Base-by-base conservation (phyloP, 2,797 vertebrate genomes). In the Esox lucius region DNA sequence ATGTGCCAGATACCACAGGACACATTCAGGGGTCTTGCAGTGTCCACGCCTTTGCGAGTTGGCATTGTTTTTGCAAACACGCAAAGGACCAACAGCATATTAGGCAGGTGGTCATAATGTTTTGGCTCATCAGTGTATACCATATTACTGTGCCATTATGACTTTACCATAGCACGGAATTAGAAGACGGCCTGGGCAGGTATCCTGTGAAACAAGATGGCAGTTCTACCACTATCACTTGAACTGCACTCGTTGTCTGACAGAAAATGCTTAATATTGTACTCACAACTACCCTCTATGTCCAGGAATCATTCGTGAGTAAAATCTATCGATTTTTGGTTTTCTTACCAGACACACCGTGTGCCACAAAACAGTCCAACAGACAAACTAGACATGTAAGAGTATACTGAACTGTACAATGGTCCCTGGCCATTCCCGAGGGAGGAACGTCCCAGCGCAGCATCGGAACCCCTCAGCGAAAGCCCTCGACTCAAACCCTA, bases 251-350 rank as follows among this genome's bases (percentile, higher is more conserved):
- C 17, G 33, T 39, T 22, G 19, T 39, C 28, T 39, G 19, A 19
- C 53, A 39, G 26, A 70, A 61, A 48, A 71, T 19, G 70, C 33
- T 5, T 19, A 85, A 78, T 53, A 85, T 80, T 64, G 78, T 82
- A 39, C 77, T 67, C 73, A 5, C 70, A 71, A 84, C 80, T 81
- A 76, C 83, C 81, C 69, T 78, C 82, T 81, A 83, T 61, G 69
- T 77, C 72, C 26, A 73, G 64, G 31, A 31, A 17, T 68, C 51
- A 33, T 33, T 74, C 12, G 11, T 73, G 71, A 74, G 11, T 70
- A 35, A 11, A 67, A 73, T 80, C 77, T 74, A 71, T 62, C 78
- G 28, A 24, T 80, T 77, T 87, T 87, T 81, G 85, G 86, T 81
- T 88, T 86, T 78, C 78, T 80, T 75, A 77, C 65, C 0, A 73